phyloP scores from a whole-genome alignment of 2,113 vertebrate genomes.

The Myiagra hebetior region DNA sequence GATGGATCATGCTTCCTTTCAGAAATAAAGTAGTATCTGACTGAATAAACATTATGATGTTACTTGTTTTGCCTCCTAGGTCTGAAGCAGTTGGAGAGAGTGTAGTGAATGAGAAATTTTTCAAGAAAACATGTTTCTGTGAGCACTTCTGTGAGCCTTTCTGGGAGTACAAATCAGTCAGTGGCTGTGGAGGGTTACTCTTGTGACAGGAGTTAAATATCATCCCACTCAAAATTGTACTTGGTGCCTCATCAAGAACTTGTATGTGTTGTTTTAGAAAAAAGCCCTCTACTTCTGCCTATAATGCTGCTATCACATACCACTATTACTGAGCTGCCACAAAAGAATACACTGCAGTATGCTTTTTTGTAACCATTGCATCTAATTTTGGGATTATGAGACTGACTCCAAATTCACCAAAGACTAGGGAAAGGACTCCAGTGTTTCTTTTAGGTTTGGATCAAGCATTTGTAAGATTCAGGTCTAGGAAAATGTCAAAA shows the following conservation, averaged over 20 bases:
- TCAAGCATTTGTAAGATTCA: neutral
- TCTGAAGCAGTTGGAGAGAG: neutral
- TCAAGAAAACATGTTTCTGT: neutral
- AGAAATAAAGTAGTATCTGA: neutral
- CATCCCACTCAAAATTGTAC: neutral
- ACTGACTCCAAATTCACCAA: neutral
- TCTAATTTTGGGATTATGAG: neutral
- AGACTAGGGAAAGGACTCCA: neutral
- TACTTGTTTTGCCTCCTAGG: neutral
- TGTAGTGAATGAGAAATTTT: neutral
- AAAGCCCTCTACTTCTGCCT: neutral
- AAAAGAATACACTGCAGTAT: neutral
- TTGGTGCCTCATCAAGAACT: neutral
- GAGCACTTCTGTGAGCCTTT: neutral
- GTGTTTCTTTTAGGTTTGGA: neutral
- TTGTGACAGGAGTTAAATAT: neutral
- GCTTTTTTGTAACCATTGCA: neutral
- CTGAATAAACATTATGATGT: neutral
- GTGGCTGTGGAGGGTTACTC: neutral
- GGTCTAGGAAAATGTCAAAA: neutral
- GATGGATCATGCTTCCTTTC: neutral
- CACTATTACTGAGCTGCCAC: neutral
- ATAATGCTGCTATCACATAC: neutral
- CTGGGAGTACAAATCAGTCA: neutral
- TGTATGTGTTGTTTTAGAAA: neutral